Evolutionary conservation across 2,888 invertebrate genomes (phyloP).

Genomic region (Netelia fuscicornis): DNA sequence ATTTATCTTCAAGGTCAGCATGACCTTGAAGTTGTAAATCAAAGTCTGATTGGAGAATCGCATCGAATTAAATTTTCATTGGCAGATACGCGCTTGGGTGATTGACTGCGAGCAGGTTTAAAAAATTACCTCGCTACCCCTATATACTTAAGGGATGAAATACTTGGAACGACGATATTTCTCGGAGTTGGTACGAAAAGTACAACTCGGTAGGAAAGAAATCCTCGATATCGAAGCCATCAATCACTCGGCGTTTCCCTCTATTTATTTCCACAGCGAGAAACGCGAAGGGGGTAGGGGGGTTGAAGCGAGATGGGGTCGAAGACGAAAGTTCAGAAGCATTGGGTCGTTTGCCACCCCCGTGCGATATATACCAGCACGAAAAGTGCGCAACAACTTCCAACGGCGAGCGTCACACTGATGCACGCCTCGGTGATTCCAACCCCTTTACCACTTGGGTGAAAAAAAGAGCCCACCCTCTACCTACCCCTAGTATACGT

Average conservation of each 20-base stretch:
- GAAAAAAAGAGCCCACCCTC: constrained; percentile 12
- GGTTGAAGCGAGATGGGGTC: background rate
- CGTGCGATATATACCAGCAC: constrained; percentile 60
- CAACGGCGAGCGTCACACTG: constrained; percentile 60
- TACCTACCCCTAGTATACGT: constrained; percentile 20
- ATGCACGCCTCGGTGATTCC: constrained; percentile 52
- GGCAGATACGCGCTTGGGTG: too few relatives aligned
- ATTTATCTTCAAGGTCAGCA: too few relatives aligned
- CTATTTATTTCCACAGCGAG: background rate
- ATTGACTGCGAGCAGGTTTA: too few relatives aligned
- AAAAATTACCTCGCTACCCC: too few relatives aligned
- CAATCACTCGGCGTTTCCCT: background rate
- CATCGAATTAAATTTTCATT: too few relatives aligned
- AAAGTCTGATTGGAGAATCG: too few relatives aligned
- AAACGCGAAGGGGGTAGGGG: background rate
- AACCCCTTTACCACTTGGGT: constrained; percentile 22
- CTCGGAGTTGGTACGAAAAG: background rate
- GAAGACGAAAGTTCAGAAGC: constrained; percentile 37
- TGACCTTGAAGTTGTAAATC: too few relatives aligned
- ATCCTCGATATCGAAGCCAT: constrained; percentile 3
- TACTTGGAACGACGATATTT: background rate
- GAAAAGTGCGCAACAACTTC: constrained; percentile 70
- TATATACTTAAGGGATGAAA: too few relatives aligned
- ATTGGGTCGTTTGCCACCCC: constrained; percentile 19
- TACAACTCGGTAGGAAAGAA: background rate